phyloP scores from a whole-genome alignment of 2,888 invertebrate species.

The Crioceris asparagi region DNA sequence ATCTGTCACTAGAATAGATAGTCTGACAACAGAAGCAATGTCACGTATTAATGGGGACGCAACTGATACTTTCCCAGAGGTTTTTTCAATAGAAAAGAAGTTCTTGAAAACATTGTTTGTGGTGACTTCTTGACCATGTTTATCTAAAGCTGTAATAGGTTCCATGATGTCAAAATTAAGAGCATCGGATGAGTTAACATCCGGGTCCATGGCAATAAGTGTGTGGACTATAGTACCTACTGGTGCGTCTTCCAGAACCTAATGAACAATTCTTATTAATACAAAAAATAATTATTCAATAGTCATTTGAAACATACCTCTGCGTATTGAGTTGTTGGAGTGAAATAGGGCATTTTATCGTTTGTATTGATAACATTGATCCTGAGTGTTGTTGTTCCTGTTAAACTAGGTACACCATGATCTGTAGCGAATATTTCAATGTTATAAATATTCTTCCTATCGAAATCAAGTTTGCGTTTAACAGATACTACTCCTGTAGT shows the following conservation, averaged over 20 bases:
- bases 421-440: slow-evolving; percentile 76
- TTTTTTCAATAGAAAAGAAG: slow-evolving; percentile 54
- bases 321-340: slow-evolving; percentile 65
- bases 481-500: slow-evolving; percentile 66
- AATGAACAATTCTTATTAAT: too few species aligned
- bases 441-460: slow-evolving; percentile 65
- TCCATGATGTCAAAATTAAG: slow-evolving; percentile 57
- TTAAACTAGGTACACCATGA: slow-evolving; percentile 66
- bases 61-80: slow-evolving; percentile 53
- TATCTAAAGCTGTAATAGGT: slow-evolving; percentile 68
- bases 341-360: slow-evolving; percentile 77
- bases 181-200: slow-evolving; percentile 58
- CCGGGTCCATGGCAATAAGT: slow-evolving; percentile 68
- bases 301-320: slow-evolving; percentile 53
- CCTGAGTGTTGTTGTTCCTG: slow-evolving; percentile 69
- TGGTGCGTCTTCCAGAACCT: slow-evolving; percentile 68
- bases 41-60: slow-evolving; percentile 52
- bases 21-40: slow-evolving; percentile 61
- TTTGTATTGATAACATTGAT: slow-evolving; percentile 77
- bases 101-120: slow-evolving; percentile 44
- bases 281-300: too few species aligned
- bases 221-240: slow-evolving; percentile 61
- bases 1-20: slow-evolving; percentile 85
- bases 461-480: slow-evolving; percentile 70
- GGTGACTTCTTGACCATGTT: slow-evolving; percentile 62